Evolutionary conservation across 2,888 invertebrate species (phyloP).

Genomic region (Hyles lineata): DNA sequence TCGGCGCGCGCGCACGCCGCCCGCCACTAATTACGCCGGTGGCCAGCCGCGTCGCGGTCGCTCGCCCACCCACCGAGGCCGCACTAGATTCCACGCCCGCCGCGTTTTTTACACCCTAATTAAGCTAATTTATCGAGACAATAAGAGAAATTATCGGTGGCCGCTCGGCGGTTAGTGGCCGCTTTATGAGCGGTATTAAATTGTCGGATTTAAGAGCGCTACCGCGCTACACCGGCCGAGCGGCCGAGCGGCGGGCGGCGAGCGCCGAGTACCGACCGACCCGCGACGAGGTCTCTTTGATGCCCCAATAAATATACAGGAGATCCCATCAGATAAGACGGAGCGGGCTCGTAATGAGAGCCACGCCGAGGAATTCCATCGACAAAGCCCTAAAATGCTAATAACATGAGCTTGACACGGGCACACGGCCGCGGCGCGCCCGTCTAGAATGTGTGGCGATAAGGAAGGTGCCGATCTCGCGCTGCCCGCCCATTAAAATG

Average conservation of each 20-base stretch:
- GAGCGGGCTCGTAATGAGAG: slow-evolving; percentile 61
- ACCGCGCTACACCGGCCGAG: slow-evolving; percentile 73
- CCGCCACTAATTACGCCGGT: slow-evolving; percentile 41
- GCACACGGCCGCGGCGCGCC: slow-evolving; percentile 30
- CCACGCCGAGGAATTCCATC: slow-evolving; percentile 56
- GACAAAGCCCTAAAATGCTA: slow-evolving; percentile 65
- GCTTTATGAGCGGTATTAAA: slow-evolving; percentile 81
- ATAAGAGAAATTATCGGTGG: slow-evolving; percentile 78
- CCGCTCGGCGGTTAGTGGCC: slow-evolving; percentile 60
- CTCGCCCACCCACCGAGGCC: slow-evolving; percentile 73
- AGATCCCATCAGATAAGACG: slow-evolving; percentile 74
- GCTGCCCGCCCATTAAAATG: slow-evolving; percentile 61
- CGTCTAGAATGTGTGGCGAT: slow-evolving; percentile 43
- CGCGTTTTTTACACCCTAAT: slow-evolving; percentile 82
- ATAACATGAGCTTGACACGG: slow-evolving; percentile 55
- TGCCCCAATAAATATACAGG: slow-evolving; percentile 76
- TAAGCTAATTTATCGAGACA: slow-evolving; percentile 84
- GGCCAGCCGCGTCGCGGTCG: slow-evolving; percentile 36
- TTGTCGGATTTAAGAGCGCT: slow-evolving; percentile 73
- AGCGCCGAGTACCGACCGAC: slow-evolving; percentile 34
- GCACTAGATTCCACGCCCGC: slow-evolving; percentile 77
- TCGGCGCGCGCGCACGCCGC: slow-evolving; percentile 28
- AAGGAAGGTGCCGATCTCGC: slow-evolving; percentile 62
- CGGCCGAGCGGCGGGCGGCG: slow-evolving; percentile 36
- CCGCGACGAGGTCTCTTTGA: slow-evolving; percentile 49